Conservation (phyloP, 2,888 invertebrate species). For the Steinernema scapterisci region DNA sequence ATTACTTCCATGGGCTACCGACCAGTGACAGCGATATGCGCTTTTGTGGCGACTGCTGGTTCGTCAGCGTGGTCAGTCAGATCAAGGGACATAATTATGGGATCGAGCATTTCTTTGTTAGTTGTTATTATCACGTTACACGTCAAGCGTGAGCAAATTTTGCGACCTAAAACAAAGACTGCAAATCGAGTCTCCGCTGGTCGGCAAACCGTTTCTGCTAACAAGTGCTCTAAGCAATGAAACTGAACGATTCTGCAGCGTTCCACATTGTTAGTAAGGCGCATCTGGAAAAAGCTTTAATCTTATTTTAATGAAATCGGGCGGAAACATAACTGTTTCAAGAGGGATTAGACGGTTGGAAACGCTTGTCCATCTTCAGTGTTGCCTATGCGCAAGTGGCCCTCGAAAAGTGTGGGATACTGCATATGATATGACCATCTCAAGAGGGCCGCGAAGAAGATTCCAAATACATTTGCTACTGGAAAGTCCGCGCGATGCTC, state of each 20-base stretch:
- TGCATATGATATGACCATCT: constrained; percentile 28
- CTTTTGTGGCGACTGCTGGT: not conserved
- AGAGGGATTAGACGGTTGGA: not conserved
- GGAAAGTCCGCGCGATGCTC: not conserved
- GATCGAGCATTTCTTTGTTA: constrained; percentile 10
- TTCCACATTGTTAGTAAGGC: no score
- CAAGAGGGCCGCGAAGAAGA: constrained; percentile 18
- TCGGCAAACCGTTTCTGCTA: not conserved
- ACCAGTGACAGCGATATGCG: constrained; percentile 4
- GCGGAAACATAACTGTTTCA: no score
- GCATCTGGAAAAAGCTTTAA: no score
- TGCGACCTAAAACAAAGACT: not conserved
- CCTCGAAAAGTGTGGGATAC: constrained; percentile 13
- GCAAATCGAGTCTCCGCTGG: not conserved
- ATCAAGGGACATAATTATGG: constrained; percentile 18
- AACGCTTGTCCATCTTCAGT: not conserved
- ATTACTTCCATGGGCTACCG: not conserved
- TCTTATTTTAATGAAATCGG: not conserved
- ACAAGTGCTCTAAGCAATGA: not conserved
- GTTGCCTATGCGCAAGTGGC: constrained; percentile 8
- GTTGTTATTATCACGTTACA: constrained; percentile 16
- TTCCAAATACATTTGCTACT: not conserved
- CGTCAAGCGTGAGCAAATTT: not conserved
- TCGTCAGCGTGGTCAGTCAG: not conserved
- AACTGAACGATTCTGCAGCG: no score